Percentiles rank a stretch among this genome's conserved stretches.
phyloP scores from a whole-genome alignment of 2,797 vertebrate species.

The Brachymystax lenok region DNA sequence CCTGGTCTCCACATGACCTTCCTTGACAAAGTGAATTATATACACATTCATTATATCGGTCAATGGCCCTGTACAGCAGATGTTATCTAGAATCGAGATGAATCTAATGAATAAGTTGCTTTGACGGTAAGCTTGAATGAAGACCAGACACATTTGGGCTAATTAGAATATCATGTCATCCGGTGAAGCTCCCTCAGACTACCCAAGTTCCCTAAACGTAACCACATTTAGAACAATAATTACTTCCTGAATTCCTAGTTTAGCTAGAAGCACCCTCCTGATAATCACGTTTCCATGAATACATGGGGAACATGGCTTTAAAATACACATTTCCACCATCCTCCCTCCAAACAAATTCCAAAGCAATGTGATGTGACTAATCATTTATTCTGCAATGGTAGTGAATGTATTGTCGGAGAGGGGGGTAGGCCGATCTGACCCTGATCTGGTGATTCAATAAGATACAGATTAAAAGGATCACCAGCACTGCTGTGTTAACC shows the following conservation, averaged over 20 bases:
- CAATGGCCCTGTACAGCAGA: background rate
- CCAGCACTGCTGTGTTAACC: conserved; percentile 22
- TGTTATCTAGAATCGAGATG: conserved; percentile 10
- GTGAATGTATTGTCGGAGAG: background rate
- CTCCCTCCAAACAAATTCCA: conserved; percentile 3
- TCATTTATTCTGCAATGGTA: background rate
- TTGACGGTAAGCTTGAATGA: conserved; percentile 29
- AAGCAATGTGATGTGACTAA: background rate
- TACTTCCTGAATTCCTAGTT: conserved; percentile 51
- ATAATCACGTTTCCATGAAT: conserved; percentile 31
- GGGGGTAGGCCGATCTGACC: background rate
- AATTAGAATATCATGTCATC: conserved; percentile 2
- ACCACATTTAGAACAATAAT: conserved; percentile 42
- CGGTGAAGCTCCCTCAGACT: conserved; percentile 25
- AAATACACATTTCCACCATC: conserved; percentile 40
- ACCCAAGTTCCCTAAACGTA: conserved; percentile 23
- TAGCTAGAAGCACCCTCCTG: conserved; percentile 44
- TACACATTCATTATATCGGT: conserved; percentile 13
- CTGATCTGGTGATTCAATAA: conserved; percentile 17
- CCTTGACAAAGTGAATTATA: background rate
- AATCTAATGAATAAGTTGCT: background rate
- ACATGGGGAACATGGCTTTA: conserved; percentile 35
- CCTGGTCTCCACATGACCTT: background rate
- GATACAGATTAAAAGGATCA: background rate
- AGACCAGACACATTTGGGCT: conserved; percentile 22